Conservation (phyloP, 2,113 vertebrate genomes). For the Scophthalmus maximus region DNA sequence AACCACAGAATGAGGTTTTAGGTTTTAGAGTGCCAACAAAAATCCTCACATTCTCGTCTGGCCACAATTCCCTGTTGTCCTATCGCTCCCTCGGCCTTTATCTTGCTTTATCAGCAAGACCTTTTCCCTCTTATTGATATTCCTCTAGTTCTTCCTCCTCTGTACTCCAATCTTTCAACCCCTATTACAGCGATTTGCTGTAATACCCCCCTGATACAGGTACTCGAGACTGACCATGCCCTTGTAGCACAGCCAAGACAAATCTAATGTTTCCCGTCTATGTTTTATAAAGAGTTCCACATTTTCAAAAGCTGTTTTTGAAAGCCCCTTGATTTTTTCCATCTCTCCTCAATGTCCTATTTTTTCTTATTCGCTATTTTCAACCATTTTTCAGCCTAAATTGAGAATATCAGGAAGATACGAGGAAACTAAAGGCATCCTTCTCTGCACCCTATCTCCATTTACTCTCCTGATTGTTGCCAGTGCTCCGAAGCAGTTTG, state of each 20-base stretch:
- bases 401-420: conserved; percentile 12
- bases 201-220: conserved; percentile 39
- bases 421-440: conserved; percentile 14
- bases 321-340: conserved; percentile 44
- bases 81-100: conserved; percentile 41
- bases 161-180: conserved; percentile 23
- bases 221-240: conserved; percentile 49
- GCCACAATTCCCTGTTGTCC: conserved; percentile 43
- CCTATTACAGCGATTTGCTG: conserved; percentile 6
- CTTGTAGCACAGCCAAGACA: conserved; percentile 66
- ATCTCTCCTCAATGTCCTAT: neutral
- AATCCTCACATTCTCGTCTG: conserved; percentile 52
- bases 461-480: conserved; percentile 30
- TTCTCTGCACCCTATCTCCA: conserved; percentile 17
- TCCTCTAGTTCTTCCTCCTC: conserved; percentile 21
- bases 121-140: conserved; percentile 43
- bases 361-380: conserved; percentile 15
- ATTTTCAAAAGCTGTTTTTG: conserved; percentile 49
- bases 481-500: conserved; percentile 33
- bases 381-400: conserved; percentile 1
- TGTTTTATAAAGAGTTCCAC: conserved; percentile 53
- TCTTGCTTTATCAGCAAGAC: conserved; percentile 49
- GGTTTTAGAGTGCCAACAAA: conserved; percentile 50
- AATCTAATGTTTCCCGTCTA: conserved; percentile 64
- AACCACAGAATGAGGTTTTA: conserved; percentile 58